Percentiles rank a stretch among this genome's conserved stretches.
These are phyloP conservation scores for Periphyllus acericola DNA, from an alignment of 2,888 invertebrate species.

Conservation along the genomic window DNA sequence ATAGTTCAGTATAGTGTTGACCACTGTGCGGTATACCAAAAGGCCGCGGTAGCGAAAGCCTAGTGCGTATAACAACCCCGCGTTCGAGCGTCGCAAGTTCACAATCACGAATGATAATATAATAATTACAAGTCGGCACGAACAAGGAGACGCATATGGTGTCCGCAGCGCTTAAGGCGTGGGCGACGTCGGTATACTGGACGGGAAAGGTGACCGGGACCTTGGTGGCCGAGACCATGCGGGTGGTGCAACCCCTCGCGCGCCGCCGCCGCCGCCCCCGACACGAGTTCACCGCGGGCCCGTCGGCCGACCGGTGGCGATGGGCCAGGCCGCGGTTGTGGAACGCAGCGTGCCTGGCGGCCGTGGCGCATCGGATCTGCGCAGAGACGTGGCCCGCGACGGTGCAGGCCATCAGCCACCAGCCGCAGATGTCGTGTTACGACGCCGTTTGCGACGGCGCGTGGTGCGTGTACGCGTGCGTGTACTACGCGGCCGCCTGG, in stretches of 20 bases:
- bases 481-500: conserved; percentile 49
- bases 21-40: no score
- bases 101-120: no score
- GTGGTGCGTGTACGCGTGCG: conserved; percentile 56
- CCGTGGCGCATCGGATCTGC: not conserved
- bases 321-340: not conserved
- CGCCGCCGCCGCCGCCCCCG: not conserved
- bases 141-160: no score
- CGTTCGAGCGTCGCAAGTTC: no score
- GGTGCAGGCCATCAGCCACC: not conserved
- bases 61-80: no score
- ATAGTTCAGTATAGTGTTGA: no score
- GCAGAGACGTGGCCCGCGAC: conserved; percentile 41
- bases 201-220: conserved; percentile 24
- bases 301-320: not conserved
- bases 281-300: not conserved
- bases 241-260: no score
- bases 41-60: no score
- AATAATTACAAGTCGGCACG: no score
- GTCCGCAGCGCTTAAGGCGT: not conserved
- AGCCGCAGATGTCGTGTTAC: conserved; percentile 30
- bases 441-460: conserved; percentile 35
- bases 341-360: conserved; percentile 12
- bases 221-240: conserved; percentile 4
- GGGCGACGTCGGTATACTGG: conserved; percentile 39